Evolutionary conservation across 2,113 vertebrate genomes (phyloP), one percentile per base, ranked within the genome.

Genomic region (Cisticola juncidis): DNA sequence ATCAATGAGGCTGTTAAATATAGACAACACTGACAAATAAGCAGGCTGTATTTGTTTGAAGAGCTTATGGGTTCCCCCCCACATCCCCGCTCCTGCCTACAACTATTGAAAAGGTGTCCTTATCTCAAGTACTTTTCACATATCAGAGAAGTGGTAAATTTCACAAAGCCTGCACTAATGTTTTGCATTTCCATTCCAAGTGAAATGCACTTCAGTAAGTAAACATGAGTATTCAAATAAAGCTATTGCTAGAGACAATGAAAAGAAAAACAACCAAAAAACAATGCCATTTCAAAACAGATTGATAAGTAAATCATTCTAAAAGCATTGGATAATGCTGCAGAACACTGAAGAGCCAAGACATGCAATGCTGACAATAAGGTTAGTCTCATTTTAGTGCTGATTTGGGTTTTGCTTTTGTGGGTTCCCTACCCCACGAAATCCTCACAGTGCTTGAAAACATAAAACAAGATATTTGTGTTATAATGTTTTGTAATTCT

Each of bases 111-210:
- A 98, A 51, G 88, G 97, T 97, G 97, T 98, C 93, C 98, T 98
- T 97, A 98, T 98, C 97, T 99, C 97, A 97, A 99, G 98, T 98
- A 98, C 97, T 97, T 98, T 98, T 97, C 97, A 98, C 94, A 94
- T 96, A 97, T 98, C 92, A 92, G 92, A 98, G 97, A 97, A 98
- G 98, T 96, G 97, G 97, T 93, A 97, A 96, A 98, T 98, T 98
- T 98, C 96, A 98, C 98, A 97, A 98, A 98, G 97, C 95, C 87
- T 93, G 94, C 93, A 96, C 97, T 98, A 98, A 97, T 97, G 98
- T 98, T 98, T 97, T 97, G 97, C 96, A 97, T 98, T 98, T 98
- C 96, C 90, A 96, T 97, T 98, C 97, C 97, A 96, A 98, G 97
- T 97, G 97, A 98, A 98, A 97, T 89, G 95, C 96, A 97, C 97